These are phyloP conservation scores for Psophia crepitans DNA, from an alignment of 2,113 vertebrate genomes.

Conservation along the genomic window DNA sequence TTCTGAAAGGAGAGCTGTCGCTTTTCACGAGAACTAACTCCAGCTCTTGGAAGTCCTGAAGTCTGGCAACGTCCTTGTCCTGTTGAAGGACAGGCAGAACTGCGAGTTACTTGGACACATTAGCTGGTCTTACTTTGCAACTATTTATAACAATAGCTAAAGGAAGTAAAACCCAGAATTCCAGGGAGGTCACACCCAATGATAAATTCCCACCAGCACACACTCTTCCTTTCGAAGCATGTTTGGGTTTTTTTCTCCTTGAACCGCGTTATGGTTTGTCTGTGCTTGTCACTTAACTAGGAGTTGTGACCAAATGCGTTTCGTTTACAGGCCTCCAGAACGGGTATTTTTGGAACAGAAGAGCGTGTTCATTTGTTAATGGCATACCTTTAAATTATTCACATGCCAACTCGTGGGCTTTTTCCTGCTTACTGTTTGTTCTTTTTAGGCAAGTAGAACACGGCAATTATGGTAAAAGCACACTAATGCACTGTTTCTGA, in stretches of 20 bases:
- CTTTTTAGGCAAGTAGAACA: neutral
- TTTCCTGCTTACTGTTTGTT: neutral
- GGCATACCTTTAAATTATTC: neutral
- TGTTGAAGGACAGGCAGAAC: slow-evolving; percentile 36
- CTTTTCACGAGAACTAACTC: slow-evolving; percentile 82
- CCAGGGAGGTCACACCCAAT: neutral
- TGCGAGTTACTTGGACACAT: neutral
- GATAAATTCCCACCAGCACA: neutral
- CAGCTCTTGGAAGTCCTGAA: slow-evolving; percentile 90
- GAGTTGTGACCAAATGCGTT: neutral
- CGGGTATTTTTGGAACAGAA: neutral
- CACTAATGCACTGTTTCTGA: neutral
- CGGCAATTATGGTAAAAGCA: neutral
- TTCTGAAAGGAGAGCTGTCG: slow-evolving; percentile 70
- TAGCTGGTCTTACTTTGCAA: neutral
- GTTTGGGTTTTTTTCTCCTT: neutral
- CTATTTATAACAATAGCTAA: neutral
- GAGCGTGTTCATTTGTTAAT: neutral
- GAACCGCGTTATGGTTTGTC: neutral
- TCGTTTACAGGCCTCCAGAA: neutral
- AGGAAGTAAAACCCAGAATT: neutral
- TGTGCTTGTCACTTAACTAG: neutral
- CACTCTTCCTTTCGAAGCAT: neutral
- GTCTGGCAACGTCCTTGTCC: slow-evolving; percentile 91
- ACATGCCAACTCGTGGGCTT: neutral